Conservation (phyloP, 1,140 invertebrate genomes). For the Pemphigus obesinymphae region DNA sequence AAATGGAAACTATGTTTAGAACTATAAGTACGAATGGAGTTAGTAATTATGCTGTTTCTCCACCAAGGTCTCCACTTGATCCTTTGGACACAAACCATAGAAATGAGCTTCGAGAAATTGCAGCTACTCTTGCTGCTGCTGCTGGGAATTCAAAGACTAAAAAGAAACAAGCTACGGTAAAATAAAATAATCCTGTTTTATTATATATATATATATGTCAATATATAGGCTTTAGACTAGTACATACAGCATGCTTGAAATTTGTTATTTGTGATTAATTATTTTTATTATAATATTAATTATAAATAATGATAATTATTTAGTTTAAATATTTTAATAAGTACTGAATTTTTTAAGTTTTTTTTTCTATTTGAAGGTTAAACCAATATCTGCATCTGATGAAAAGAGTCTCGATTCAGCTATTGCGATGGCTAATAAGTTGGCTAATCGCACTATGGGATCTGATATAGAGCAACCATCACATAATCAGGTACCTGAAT, state of each 20-base stretch:
- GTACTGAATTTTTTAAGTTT: not conserved
- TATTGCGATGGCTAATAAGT: constrained; percentile 88
- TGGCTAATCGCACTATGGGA: constrained; percentile 77
- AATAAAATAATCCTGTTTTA: constrained; percentile 43
- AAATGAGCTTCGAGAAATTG: constrained; percentile 71
- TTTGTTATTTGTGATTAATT: not conserved
- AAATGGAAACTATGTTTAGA: constrained; percentile 91
- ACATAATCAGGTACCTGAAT: constrained; percentile 56
- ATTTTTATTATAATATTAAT: not conserved
- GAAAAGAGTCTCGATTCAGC: constrained; percentile 88
- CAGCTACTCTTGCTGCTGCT: constrained; percentile 48
- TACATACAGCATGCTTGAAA: too few relatives aligned
- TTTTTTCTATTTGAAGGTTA: constrained; percentile 69
- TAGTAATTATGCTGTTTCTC: constrained; percentile 47
- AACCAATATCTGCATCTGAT: constrained; percentile 90
- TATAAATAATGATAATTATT: too few relatives aligned
- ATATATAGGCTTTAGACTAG: too few relatives aligned
- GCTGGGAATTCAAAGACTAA: constrained; percentile 53
- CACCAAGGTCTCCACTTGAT: constrained; percentile 57
- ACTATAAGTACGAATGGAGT: constrained; percentile 56
- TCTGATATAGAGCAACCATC: constrained; percentile 52
- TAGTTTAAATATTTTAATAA: too few relatives aligned
- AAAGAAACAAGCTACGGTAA: constrained; percentile 73
- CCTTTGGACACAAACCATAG: constrained; percentile 60
- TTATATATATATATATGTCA: not conserved